Percentiles rank a stretch among this genome's conserved stretches.
Conservation (phyloP, 1,140 invertebrate genomes). For the Prorops nasuta region DNA sequence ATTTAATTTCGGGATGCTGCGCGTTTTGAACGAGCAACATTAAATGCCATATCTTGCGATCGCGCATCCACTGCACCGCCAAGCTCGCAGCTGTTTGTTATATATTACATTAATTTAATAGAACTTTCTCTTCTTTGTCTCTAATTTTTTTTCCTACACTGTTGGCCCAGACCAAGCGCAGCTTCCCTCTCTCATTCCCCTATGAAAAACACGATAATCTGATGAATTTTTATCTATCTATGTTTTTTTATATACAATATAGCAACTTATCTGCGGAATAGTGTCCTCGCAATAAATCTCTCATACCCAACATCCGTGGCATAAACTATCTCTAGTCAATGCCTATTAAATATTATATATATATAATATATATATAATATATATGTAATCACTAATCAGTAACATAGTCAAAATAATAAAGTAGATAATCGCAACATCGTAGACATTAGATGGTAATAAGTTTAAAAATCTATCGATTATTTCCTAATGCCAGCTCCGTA, state of each 20-base stretch:
- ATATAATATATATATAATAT: slow-evolving; percentile 50
- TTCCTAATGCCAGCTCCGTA: background rate
- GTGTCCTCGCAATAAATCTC: slow-evolving; percentile 34
- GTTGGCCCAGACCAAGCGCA: too few species aligned
- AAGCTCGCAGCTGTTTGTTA: slow-evolving; percentile 20
- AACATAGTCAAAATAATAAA: slow-evolving; percentile 51
- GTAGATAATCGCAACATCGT: slow-evolving; percentile 42
- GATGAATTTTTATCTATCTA: slow-evolving; percentile 20
- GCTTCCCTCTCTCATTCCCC: too few species aligned
- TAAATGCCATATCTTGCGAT: slow-evolving; percentile 8
- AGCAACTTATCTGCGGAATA: slow-evolving; percentile 32
- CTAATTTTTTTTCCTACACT: too few species aligned
- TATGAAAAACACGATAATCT: too few species aligned
- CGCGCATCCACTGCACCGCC: slow-evolving; percentile 23
- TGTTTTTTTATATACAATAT: slow-evolving; percentile 40
- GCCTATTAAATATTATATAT: slow-evolving; percentile 44
- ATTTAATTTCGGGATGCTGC: slow-evolving; percentile 39
- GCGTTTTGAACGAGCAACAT: slow-evolving; percentile 9
- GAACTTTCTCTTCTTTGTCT: slow-evolving; percentile 12
- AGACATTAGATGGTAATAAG: slow-evolving; percentile 32
- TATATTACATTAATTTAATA: slow-evolving; percentile 15
- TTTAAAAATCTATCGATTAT: slow-evolving; percentile 11
- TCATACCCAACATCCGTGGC: slow-evolving; percentile 43
- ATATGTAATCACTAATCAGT: slow-evolving; percentile 31
- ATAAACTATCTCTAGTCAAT: slow-evolving; percentile 48